Evolutionary conservation across 2,797 vertebrate genomes (phyloP).

Genomic region (Gouania willdenowi): DNA sequence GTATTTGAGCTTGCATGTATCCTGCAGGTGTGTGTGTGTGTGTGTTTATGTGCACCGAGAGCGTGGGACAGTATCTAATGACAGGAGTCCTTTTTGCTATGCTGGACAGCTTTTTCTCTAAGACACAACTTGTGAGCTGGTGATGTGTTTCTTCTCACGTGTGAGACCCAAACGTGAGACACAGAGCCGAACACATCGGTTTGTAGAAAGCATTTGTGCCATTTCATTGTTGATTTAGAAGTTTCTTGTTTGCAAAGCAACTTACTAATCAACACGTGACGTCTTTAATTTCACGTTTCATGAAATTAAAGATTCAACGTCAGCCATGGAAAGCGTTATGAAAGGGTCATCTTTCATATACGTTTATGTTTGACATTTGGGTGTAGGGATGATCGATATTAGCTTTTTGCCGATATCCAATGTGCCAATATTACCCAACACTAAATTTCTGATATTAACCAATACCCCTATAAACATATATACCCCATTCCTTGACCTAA

Average conservation of each 20-base stretch:
- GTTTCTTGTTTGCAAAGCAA: slow-evolving; percentile 21
- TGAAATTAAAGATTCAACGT: too few species aligned
- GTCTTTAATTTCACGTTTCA: too few species aligned
- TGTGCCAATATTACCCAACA: too few species aligned
- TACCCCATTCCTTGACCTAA: too few species aligned
- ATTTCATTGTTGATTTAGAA: slow-evolving; percentile 41
- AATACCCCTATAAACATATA: too few species aligned
- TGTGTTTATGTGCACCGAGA: slow-evolving; percentile 11
- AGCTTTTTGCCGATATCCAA: too few species aligned
- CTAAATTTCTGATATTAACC: too few species aligned
- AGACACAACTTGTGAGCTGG: slow-evolving; percentile 76
- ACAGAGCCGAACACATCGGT: slow-evolving; percentile 61
- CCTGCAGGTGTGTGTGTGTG: slow-evolving; percentile 13
- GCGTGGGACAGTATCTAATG: slow-evolving; percentile 47
- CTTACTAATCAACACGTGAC: slow-evolving; percentile 23
- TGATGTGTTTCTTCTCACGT: slow-evolving; percentile 69
- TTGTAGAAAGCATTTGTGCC: slow-evolving; percentile 13
- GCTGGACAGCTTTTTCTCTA: slow-evolving; percentile 71
- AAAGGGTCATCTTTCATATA: slow-evolving; percentile 6
- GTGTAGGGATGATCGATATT: too few species aligned
- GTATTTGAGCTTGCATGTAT: slow-evolving; percentile 31
- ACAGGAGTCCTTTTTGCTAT: slow-evolving; percentile 66
- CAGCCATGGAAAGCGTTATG: slow-evolving; percentile 12
- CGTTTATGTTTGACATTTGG: too few species aligned
- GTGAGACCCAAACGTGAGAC: slow-evolving; percentile 48